Percentiles rank a stretch among this genome's conserved stretches.
phyloP scores from a whole-genome alignment of 2,797 vertebrate genomes.

The Thripadectes ignobilis region DNA sequence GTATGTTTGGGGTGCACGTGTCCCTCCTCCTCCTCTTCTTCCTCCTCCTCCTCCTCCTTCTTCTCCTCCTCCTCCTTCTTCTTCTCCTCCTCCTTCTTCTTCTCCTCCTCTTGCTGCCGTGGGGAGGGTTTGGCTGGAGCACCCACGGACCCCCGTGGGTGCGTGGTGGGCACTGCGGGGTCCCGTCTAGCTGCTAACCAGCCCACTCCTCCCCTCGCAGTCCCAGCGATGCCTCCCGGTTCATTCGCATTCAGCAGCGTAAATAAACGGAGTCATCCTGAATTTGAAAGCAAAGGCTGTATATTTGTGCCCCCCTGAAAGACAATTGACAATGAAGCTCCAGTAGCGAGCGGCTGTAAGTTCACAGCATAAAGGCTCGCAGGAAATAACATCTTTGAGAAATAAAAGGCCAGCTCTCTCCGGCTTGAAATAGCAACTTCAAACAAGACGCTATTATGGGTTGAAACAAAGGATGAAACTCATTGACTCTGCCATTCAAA shows the following conservation, averaged over 20 bases:
- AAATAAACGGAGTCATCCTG: not conserved
- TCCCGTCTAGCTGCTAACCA: not conserved
- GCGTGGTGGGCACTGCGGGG: not conserved
- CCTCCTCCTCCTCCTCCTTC: not conserved
- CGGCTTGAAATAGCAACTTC: constrained; percentile 29
- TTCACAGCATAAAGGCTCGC: constrained; percentile 15
- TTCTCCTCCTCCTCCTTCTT: not conserved
- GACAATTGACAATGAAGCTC: constrained; percentile 49
- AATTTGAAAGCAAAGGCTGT: constrained; percentile 18
- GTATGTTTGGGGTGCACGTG: not conserved
- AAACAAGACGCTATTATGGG: constrained; percentile 12
- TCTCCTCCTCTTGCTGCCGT: rapidly evolving
- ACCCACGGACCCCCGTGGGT: not conserved
- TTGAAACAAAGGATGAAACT: constrained; percentile 47
- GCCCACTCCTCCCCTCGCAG: not conserved
- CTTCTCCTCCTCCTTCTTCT: not conserved
- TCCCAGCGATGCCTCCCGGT: not conserved
- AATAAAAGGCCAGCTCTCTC: constrained; percentile 10
- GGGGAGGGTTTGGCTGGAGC: not conserved
- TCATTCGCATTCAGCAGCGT: not conserved
- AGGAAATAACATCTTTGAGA: constrained; percentile 48
- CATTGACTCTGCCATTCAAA: constrained; percentile 3
- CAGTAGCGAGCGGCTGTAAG: not conserved
- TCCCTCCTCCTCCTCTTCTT: not conserved
- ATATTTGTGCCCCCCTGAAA: not conserved